phyloP scores from a whole-genome alignment of 2,797 vertebrate genomes.

The Pristis pectinata region DNA sequence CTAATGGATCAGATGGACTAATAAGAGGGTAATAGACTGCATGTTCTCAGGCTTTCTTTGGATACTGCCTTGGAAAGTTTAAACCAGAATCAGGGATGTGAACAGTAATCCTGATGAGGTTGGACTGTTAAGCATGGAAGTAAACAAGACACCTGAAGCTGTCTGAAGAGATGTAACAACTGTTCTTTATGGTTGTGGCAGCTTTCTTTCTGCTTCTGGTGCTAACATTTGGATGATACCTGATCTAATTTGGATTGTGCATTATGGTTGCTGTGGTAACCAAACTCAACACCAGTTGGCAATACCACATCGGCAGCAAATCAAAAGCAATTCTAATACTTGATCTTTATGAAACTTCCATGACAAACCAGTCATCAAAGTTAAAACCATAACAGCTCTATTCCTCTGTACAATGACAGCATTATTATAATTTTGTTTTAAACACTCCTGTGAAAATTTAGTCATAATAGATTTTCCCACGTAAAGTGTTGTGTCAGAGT shows the following conservation, averaged over 20 bases:
- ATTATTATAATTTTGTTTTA: background rate
- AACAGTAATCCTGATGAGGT: background rate
- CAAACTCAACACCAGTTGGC: background rate
- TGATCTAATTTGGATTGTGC: too few species aligned
- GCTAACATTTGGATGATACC: too few species aligned
- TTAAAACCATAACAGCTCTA: background rate
- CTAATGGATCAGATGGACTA: background rate
- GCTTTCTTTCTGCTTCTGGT: too few species aligned
- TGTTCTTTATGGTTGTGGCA: background rate
- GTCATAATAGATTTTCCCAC: background rate
- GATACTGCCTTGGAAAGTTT: background rate
- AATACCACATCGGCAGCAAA: background rate
- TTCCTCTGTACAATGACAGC: background rate
- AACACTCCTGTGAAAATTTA: too few species aligned
- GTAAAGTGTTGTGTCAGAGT: background rate
- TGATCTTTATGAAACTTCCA: background rate
- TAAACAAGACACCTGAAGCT: background rate
- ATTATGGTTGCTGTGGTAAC: background rate
- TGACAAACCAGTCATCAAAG: background rate
- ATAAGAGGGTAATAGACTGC: background rate
- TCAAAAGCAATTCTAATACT: background rate
- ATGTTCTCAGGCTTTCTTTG: background rate
- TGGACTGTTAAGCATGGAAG: background rate
- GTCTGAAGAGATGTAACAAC: background rate
- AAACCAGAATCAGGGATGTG: background rate